Base-by-base conservation (phyloP, 2,797 vertebrate species). In the Epinephelus coioides region DNA sequence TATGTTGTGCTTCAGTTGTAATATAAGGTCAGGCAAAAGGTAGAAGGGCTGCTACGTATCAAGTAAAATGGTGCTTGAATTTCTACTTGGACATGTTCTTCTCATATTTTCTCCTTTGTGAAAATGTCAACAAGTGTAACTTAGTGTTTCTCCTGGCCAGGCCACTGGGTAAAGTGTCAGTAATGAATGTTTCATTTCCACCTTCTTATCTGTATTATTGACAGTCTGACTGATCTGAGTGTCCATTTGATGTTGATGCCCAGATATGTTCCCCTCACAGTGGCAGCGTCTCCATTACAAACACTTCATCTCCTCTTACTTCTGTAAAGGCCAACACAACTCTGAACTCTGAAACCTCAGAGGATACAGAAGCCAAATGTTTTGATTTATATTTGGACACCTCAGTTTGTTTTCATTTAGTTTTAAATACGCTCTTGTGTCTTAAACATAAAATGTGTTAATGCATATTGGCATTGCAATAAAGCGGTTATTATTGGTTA, bases 231-330 rank as follows among this genome's bases (percentile, higher is more conserved):
- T 55, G 27, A 54, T 79, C 21, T 69, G 21, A 73, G 43, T 55
- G 34, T 55, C 53, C 46, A 43, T 34, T 50, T 57, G 60, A 56
- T 76, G 30, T 62, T 55, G n/a, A 78, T 57, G 51, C 27, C 51
- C 5, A n/a, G 17, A 69, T 62, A 63, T 65, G 51, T 54, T 60
- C 15, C 62, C 3, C n/a, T 71, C 43, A 44, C 34, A 55, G 15
- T 30, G 21, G 21, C 69, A 72, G 62, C 54, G 53, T 84, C 56
- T 78, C 73, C 34, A 8, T 70, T 67, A 66, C 71, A 64, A 47
- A 30, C 13, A 19, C 12, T 27, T 14, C 9, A 2, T 70, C 57
- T 46, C 51, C 49, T 54, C n/a, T 75, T 75, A n/a, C 68, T 60
- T 72, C 57, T 68, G 15, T 66, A 43, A 81, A 73, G 53, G 69